Conservation (phyloP, 2,888 invertebrate genomes). For the Siphonodentalium dalli region DNA sequence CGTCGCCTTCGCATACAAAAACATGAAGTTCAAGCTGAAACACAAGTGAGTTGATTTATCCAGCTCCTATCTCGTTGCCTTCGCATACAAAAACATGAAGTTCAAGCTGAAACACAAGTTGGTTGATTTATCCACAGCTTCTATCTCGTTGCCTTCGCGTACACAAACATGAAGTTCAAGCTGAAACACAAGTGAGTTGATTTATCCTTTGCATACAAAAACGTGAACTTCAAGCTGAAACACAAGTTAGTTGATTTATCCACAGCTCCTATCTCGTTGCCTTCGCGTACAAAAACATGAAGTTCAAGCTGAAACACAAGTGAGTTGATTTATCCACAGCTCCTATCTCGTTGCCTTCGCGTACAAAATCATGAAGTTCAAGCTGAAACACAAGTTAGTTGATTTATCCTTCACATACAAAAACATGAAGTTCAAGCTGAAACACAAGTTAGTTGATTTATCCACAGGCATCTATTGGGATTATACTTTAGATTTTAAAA, state of each 20-base stretch:
- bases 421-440: conserved; percentile 96
- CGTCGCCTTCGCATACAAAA: conserved; percentile 93
- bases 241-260: conserved; percentile 73
- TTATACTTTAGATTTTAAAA: too few relatives aligned
- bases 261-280: conserved; percentile 92
- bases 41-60: conserved; percentile 71
- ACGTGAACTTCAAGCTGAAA: conserved; percentile 97
- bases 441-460: conserved; percentile 74
- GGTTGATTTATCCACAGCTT: conserved; percentile 75
- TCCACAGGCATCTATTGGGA: too few relatives aligned
- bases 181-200: conserved; percentile 83
- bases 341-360: conserved; percentile 94
- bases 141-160: conserved; percentile 92
- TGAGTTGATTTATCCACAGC: conserved; percentile 70
- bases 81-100: conserved; percentile 97
- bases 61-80: conserved; percentile 91
- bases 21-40: conserved; percentile 97
- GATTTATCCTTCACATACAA: conserved; percentile 96
- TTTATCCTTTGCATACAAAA: conserved; percentile 95
- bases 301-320: conserved; percentile 93
- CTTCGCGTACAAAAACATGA: conserved; percentile 95
- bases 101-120: conserved; percentile 90
- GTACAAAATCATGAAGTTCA: conserved; percentile 97
- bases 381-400: conserved; percentile 84
- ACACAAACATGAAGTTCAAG: conserved; percentile 97